These are phyloP conservation scores for Caenorhabditis sp. DNA, from an alignment of 2,888 invertebrate species.

Conservation along the genomic window DNA sequence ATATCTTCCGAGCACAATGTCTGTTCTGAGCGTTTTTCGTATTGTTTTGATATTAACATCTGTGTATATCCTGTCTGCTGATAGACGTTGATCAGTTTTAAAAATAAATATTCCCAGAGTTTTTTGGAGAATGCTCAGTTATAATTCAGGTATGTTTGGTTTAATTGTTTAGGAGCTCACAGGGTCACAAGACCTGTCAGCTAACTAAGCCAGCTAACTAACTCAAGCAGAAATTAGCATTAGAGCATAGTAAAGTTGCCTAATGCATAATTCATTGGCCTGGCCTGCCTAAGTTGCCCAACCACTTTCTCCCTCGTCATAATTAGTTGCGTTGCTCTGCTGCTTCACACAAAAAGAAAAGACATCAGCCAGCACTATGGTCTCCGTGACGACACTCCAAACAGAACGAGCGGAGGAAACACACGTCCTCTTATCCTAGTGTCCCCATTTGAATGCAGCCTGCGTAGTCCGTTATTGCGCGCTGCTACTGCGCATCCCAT, in stretches of 20 bases:
- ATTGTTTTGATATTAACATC: not conserved
- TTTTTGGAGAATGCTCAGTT: not conserved
- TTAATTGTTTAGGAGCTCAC: too few species aligned
- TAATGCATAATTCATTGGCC: slow-evolving; percentile 15
- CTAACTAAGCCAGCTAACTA: too few species aligned
- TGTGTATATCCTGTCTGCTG: not conserved
- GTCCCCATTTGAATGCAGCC: not conserved
- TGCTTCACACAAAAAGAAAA: too few species aligned
- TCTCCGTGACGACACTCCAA: not conserved
- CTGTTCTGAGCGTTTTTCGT: not conserved
- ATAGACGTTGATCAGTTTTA: not conserved
- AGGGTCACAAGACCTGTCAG: too few species aligned
- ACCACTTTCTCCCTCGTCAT: not conserved
- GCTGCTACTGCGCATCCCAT: slow-evolving; percentile 26
- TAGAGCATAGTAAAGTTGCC: not conserved
- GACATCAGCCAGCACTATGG: not conserved
- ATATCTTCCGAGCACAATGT: slow-evolving; percentile 3
- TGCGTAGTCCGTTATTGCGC: not conserved
- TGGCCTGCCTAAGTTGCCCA: not conserved
- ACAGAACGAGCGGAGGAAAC: not conserved
- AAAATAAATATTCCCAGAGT: not conserved
- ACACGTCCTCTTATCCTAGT: not conserved
- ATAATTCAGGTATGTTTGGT: slow-evolving; percentile 1
- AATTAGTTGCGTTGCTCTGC: slow-evolving; percentile 16
- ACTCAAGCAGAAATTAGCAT: not conserved